Evolutionary conservation across 2,888 invertebrate species (phyloP), one percentile per base, ranked within the genome.

Genomic region (Xestobium rufovillosum): DNA sequence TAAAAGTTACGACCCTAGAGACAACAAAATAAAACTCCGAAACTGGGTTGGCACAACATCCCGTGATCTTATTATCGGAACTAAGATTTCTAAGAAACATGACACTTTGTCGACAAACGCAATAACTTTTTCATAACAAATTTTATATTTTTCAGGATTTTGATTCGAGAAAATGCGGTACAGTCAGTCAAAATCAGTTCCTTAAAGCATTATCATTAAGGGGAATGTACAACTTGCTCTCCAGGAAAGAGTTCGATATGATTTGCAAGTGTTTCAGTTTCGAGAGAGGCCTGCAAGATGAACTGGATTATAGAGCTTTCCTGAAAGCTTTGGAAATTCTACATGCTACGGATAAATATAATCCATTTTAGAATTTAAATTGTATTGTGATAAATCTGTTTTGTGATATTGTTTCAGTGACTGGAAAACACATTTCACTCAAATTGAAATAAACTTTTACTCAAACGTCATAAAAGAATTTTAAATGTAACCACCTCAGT

Each of bases 231-330:
- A 62, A 73, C 53, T 61, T 76, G 51, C 65, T 85, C 35, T 80
- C 79, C 31, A 70, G 72, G 40, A 71, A 72, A 16, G 84, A 86
- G 63, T 68, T 83, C 12, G 77, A 81, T 38, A 65, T 75, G n/a
- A 52, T 85, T 39, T 77, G 76, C 66, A 83, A 83, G 64, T 82
- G 83, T 63, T 86, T 85, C 63, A 75, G 78, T 28, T 72, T 76
- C 48, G 72, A 73, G 50, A 72, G 79, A 43, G 81, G 78, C 15
- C 53, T 68, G 42, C 60, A 69, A 29, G 61, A 73, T 42, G 74
- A 82, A 67, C 73, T 84, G 16, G 76, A 85, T 62, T 86, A 85
- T 65, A 71, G 80, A 42, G 75, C 74, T 8, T 77, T 85, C 51
- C 69, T 79, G 49, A 76, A 72, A 47, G 78, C 82, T 4, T 59